Base-by-base conservation (phyloP, 2,797 vertebrate genomes). In the Heteromormyrus szaboi region DNA sequence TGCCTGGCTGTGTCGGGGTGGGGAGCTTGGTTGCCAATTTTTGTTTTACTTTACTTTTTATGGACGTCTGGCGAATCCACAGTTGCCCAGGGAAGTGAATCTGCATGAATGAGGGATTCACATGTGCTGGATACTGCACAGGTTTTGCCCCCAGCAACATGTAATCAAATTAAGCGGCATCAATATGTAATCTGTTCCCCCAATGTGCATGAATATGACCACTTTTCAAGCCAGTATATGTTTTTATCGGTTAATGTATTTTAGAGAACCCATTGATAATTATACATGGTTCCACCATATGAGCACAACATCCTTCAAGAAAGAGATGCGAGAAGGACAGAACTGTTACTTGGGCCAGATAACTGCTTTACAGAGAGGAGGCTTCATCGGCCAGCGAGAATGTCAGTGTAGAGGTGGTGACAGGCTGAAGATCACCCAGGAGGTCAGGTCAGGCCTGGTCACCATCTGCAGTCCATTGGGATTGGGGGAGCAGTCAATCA, bases 401-500 rank as follows among this genome's bases (percentile, higher is more conserved):
- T 3, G 81, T 22, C 9, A 29, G 44, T 19, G 41, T 84, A n/a
- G 81, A 51, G 46, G 44, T 85, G 44, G 1, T n/a, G 72, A 79
- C 17, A 79, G 72, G 72, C 37, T 79, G 72, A 79, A 48, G 46
- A 54, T 72, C 25, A 12, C 44, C 48, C 17, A 50, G 37, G 59
- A 84, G 17, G 85, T 37, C 79, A 89, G 89, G 85, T 89, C 62
- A 50, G n/a, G 6, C 44, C 5, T 48, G 56, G 50, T 89, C 22
- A 50, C 83, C 46, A 54, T 56, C 25, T n/a, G 53, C 17, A 14
- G 17, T 48, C 6, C n/a, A 19, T 14, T 7, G 5, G 11, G 37
- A 19, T 14, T 19, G 46, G 22, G 41, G 25, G 65, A 37, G 12
- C 4, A 90, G 89, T 92, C 87, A 89, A 85, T 89, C 87, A 51